phyloP scores from a whole-genome alignment of 2,888 invertebrate species.

The Ophioninae sp. region DNA sequence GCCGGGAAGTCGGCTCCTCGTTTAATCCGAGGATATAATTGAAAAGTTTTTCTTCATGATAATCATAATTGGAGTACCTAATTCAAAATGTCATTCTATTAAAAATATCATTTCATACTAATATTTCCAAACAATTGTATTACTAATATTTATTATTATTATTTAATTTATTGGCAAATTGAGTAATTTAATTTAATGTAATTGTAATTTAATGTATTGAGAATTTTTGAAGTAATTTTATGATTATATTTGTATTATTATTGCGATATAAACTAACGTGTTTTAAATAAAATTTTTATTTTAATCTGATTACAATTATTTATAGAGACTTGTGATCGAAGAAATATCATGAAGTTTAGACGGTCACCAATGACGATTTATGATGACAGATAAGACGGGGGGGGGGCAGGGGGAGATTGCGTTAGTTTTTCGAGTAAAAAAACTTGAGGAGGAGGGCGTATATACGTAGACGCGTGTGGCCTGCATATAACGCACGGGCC shows the following conservation, averaged over 20 bases:
- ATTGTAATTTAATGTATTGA: background rate
- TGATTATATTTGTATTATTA: background rate
- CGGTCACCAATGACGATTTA: background rate
- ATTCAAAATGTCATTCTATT: no score
- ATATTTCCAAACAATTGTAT: no score
- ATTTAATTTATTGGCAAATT: background rate
- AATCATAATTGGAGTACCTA: no score
- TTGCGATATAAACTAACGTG: background rate
- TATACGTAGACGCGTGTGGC: constrained; percentile 9
- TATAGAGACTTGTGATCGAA: background rate
- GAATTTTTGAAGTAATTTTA: background rate
- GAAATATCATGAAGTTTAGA: background rate
- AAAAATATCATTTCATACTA: no score
- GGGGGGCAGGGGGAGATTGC: background rate
- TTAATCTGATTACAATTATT: background rate
- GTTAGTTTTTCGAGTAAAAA: background rate
- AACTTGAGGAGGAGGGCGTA: background rate
- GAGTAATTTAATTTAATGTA: background rate
- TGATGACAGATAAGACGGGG: background rate
- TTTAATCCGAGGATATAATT: background rate
- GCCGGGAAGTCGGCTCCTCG: background rate
- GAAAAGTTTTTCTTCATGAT: background rate
- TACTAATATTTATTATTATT: background rate
- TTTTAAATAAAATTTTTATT: background rate
- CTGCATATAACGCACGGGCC: background rate